These are phyloP conservation scores for Halyomorpha halys DNA, from an alignment of 1,140 invertebrate species.

Conservation along the genomic window DNA sequence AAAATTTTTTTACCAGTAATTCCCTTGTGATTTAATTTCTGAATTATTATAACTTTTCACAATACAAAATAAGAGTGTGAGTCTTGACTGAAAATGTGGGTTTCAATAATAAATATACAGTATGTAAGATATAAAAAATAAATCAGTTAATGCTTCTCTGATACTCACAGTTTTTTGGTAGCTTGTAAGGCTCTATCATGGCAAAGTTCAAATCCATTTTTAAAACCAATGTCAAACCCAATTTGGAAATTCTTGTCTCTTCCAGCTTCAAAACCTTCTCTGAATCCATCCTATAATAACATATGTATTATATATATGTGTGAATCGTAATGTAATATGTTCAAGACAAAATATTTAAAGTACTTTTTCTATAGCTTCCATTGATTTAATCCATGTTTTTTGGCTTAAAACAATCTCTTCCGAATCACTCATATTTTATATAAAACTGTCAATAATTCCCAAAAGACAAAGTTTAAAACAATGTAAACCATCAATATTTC, in stretches of 20 bases:
- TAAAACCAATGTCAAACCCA: slow-evolving; percentile 17
- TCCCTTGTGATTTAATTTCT: no score
- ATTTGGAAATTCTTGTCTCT: slow-evolving; percentile 11
- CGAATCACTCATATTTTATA: background rate
- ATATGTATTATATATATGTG: no score
- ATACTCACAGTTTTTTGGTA: no score
- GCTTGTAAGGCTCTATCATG: no score
- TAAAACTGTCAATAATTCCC: background rate
- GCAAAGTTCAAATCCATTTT: background rate
- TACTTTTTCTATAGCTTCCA: slow-evolving; percentile 4
- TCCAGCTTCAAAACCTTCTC: slow-evolving; percentile 14
- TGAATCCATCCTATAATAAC: slow-evolving; percentile 20
- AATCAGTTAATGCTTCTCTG: no score
- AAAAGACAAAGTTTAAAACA: background rate
- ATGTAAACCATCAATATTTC: background rate
- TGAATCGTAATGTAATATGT: background rate
- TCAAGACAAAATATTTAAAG: background rate
- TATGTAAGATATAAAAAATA: no score
- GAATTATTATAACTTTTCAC: no score
- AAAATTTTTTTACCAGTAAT: no score
- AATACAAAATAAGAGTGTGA: no score
- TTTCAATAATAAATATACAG: no score
- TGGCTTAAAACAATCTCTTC: background rate
- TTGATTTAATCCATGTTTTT: background rate
- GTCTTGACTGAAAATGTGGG: no score